Evolutionary conservation across 2,888 invertebrate species (phyloP).

Genomic region (Cyclophora punctaria): DNA sequence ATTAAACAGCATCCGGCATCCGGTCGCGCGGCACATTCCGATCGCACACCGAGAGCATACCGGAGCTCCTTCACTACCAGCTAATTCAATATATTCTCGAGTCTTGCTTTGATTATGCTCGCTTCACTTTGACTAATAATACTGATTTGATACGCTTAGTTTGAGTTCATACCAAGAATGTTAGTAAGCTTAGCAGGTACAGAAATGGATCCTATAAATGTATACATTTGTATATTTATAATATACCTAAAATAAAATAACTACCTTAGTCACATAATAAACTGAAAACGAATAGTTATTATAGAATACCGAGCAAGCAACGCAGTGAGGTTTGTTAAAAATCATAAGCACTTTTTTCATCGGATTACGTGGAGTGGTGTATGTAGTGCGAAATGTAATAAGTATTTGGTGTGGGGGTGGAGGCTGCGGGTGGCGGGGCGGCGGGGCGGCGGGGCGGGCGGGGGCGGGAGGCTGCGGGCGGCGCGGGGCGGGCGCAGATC

Average conservation of each 20-base stretch:
- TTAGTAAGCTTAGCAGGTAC: no score
- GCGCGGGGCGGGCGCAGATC: conserved; percentile 53
- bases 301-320: conserved; percentile 6
- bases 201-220: no score
- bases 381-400: conserved; percentile 71
- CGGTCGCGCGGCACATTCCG: conserved; percentile 5
- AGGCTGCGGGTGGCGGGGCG: conserved; percentile 40
- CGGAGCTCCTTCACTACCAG: background rate
- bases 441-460: conserved; percentile 39
- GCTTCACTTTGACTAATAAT: no score
- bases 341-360: conserved; percentile 62
- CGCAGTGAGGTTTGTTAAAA: conserved; percentile 23
- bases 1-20: conserved; percentile 10
- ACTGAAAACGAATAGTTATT: no score
- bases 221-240: no score
- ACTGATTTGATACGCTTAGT: no score
- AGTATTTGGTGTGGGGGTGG: conserved; percentile 59
- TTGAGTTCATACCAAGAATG: no score
- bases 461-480: conserved; percentile 66
- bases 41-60: background rate
- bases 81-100: background rate
- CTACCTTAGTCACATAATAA: no score
- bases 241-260: no score
- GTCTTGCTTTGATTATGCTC: background rate
- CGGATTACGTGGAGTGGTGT: conserved; percentile 64